A percentile compares a stretch with the other conserved stretches of the same genome.
Conservation (phyloP, 2,113 vertebrate genomes). For the Dryoscopus gambensis region DNA sequence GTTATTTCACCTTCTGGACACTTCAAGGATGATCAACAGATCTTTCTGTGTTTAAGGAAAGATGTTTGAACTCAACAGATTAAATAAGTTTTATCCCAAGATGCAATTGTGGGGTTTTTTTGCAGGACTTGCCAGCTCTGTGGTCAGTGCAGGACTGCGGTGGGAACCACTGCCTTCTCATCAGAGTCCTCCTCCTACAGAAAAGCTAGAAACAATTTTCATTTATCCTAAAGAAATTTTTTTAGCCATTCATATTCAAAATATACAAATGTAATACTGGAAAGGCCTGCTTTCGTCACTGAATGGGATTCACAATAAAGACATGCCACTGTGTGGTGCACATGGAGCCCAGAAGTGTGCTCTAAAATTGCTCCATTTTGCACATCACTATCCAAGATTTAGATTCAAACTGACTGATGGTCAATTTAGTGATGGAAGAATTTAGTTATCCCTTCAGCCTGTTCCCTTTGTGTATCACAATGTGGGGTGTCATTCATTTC, state of each 20-base stretch:
- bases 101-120: background rate
- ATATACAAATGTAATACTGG: background rate
- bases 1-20: background rate
- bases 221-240: background rate
- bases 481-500: background rate
- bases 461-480: background rate
- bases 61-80: background rate
- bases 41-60: background rate
- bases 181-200: background rate
- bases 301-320: background rate
- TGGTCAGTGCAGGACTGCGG: background rate
- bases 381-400: background rate
- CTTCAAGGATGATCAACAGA: background rate
- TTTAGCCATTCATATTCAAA: too few relatives aligned
- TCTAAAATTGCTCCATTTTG: background rate
- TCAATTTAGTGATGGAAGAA: background rate
- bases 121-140: background rate
- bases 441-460: background rate
- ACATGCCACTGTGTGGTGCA: background rate
- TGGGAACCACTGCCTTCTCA: background rate
- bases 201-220: background rate
- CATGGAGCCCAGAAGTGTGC: background rate
- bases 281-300: background rate
- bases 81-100: background rate
- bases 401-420: background rate